These are phyloP conservation scores for Astyanax mexicanus DNA, from an alignment of 2,797 vertebrate genomes.

Conservation along the genomic window DNA sequence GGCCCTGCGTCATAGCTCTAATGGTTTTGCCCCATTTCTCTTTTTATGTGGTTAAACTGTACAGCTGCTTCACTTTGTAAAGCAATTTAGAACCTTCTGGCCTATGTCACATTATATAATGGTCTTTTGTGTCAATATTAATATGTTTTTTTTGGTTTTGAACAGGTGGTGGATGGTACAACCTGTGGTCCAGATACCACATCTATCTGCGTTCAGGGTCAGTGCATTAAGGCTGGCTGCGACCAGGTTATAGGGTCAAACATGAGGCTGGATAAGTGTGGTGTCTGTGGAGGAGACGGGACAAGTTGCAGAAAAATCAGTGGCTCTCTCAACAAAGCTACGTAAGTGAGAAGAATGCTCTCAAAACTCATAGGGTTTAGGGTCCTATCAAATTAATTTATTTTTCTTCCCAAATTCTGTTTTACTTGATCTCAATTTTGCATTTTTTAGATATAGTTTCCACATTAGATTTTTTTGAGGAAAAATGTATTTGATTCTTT, in stretches of 20 bases:
- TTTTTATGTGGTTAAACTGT: slow-evolving; percentile 22
- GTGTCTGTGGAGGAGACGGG: slow-evolving; percentile 89
- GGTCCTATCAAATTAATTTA: too few relatives aligned
- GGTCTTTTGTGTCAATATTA: slow-evolving; percentile 21
- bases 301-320: slow-evolving; percentile 91
- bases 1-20: slow-evolving; percentile 34
- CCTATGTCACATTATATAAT: not conserved
- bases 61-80: slow-evolving; percentile 6
- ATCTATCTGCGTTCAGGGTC: slow-evolving; percentile 92
- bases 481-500: too few relatives aligned
- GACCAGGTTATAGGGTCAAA: slow-evolving; percentile 91
- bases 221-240: slow-evolving; percentile 96
- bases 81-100: slow-evolving; percentile 1
- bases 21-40: slow-evolving; percentile 16
- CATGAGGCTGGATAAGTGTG: slow-evolving; percentile 93
- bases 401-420: too few relatives aligned
- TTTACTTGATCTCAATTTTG: too few relatives aligned
- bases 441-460: too few relatives aligned
- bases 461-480: too few relatives aligned
- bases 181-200: slow-evolving; percentile 93
- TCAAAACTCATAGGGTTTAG: too few relatives aligned
- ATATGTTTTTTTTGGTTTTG: slow-evolving; percentile 15
- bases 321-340: slow-evolving; percentile 87
- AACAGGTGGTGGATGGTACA: slow-evolving; percentile 93
- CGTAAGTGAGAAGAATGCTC: slow-evolving; percentile 76